Conservation (phyloP, 2,797 vertebrate species). For the Anguilla pacifica region DNA sequence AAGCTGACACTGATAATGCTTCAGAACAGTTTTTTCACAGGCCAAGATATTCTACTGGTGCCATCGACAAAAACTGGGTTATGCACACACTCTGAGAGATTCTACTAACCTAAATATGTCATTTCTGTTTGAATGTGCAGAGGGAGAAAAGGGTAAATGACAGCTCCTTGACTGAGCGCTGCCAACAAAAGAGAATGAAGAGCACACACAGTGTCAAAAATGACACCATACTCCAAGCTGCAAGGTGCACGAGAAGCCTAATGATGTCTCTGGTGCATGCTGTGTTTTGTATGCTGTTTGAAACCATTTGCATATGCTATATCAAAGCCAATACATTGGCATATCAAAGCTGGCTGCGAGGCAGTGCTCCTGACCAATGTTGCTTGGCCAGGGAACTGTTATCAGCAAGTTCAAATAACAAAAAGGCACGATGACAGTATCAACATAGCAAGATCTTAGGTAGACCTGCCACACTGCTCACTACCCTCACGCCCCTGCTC, state of each 20-base stretch:
- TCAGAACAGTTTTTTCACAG: not conserved
- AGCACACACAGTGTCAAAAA: not conserved
- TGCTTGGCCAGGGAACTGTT: slow-evolving; percentile 29
- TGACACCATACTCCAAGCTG: not conserved
- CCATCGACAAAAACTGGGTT: slow-evolving; percentile 7
- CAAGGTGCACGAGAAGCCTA: not conserved
- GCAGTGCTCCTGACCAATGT: slow-evolving; percentile 13
- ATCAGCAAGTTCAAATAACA: slow-evolving; percentile 35
- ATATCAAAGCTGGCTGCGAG: slow-evolving; percentile 34
- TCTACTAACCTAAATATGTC: slow-evolving; percentile 12
- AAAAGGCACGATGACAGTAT: slow-evolving; percentile 22
- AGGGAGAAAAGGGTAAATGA: not conserved
- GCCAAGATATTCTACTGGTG: not conserved
- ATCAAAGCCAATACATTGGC: slow-evolving; percentile 38
- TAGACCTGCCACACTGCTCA: slow-evolving; percentile 11
- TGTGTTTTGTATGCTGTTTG: slow-evolving; percentile 5
- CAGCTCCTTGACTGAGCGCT: not conserved
- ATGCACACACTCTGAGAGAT: not conserved
- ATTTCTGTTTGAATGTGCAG: not conserved
- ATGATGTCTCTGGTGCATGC: slow-evolving; percentile 23
- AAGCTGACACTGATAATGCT: not conserved
- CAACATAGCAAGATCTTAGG: slow-evolving; percentile 18
- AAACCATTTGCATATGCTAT: slow-evolving; percentile 40
- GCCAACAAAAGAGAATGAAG: not conserved
- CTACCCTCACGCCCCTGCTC: too few species aligned